Evolutionary conservation across 2,797 vertebrate species (phyloP), one percentile per base, ranked within the genome.

Genomic region (Rhinichthys osculus): DNA sequence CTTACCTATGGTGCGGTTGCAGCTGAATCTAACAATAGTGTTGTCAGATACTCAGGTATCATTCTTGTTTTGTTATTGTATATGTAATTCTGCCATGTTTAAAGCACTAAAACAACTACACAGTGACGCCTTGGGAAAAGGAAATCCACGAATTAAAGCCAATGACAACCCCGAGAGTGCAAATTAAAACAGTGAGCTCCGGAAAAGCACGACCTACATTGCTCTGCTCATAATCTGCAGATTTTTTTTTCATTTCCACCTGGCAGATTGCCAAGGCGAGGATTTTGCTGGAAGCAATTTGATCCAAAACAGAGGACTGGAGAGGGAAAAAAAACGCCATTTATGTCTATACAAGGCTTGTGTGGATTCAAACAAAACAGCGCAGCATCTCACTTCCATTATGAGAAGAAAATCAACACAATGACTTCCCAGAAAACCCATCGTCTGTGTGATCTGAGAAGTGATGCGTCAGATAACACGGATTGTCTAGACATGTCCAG

Each of bases 181-280:
- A 89, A 89, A 90, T 90, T 80, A 83, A 86, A 90, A 86, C 86
- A 71, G 87, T 85, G 82, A 86, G 92, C 92, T 91, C 86, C 16
- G 33, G 66, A 74, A 84, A 85, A 57, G 74, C 90, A 86, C 90
- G 93, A 93, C 93, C 93, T 92, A 92, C 90, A 93, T 94, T 91
- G 89, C 78, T 86, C 85, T 88, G 82, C 88, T 87, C 73, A 89
- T 94, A 93, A 94, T 94, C 91, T 86, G 42, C 92, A 90, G 88
- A 90, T 91, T 92, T 91, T 57, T 44, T 54, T 93, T 93, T 93
- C 88, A 91, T 94, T 93, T 93, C 88, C 91, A 94, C 88, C 88
- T 92, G 94, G 94, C 92, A 3, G 50, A 30, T 85, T 90, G 93
- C 94, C 94, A 94, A 30, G n/a, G 59, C 80, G 71, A 89, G 92